These are phyloP conservation scores for Tenodera sinensis DNA, from an alignment of 2,888 invertebrate species.

Conservation along the genomic window DNA sequence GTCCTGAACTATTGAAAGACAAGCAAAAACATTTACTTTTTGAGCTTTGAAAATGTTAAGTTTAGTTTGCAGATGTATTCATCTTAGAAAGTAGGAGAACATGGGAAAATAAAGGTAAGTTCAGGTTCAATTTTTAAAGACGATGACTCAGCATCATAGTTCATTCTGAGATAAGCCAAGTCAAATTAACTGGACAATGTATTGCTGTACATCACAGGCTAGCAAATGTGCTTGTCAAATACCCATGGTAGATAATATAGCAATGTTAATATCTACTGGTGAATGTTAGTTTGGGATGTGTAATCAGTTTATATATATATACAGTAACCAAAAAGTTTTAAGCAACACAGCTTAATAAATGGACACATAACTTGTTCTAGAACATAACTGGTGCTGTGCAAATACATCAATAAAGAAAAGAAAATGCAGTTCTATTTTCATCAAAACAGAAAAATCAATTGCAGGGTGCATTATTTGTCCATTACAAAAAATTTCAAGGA, in stretches of 20 bases:
- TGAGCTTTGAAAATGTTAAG: too few species aligned
- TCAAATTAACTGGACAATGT: background rate
- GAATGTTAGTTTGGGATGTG: background rate
- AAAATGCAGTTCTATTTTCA: background rate
- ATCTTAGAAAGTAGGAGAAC: too few species aligned
- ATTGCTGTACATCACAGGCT: background rate
- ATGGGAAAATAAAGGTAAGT: background rate
- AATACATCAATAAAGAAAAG: background rate
- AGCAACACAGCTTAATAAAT: background rate
- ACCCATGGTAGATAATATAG: background rate
- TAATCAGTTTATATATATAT: background rate
- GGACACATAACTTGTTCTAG: background rate
- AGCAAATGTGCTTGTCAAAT: background rate
- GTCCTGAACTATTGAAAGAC: too few species aligned
- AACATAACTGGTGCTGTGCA: background rate
- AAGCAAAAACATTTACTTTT: too few species aligned
- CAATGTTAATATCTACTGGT: background rate
- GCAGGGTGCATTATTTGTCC: background rate
- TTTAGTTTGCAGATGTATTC: too few species aligned
- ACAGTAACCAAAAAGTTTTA: background rate
- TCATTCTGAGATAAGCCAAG: background rate
- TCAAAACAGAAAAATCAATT: background rate
- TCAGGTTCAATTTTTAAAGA: background rate
- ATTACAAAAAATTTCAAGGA: background rate
- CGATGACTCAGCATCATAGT: background rate